Evolutionary conservation across 2,888 invertebrate genomes (phyloP), one percentile per base, ranked within the genome.

Genomic region (Acronicta psi): DNA sequence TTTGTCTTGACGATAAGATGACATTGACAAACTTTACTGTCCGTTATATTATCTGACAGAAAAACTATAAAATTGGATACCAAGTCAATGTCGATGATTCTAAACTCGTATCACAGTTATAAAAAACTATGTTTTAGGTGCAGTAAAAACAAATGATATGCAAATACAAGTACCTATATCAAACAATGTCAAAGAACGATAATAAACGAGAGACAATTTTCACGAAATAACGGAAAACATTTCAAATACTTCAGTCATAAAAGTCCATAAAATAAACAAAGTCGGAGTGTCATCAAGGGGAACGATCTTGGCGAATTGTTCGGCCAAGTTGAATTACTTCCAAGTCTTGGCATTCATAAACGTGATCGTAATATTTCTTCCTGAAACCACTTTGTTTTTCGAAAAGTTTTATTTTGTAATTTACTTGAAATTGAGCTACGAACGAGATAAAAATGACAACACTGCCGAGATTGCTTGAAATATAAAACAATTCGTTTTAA

Each of bases 291-390:
- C 82, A 85, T 79, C 83, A 69, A 74, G 84, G 85, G 87, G 85
- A 89, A 87, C 86, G 85, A 87, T 85, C 79, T 77, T 79, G 49
- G 71, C 75, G 73, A 73, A 66, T 81, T 81, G 69, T 82, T 80
- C 75, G 73, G 64, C 84, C 73, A 87, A 89, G 80, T 91, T 89
- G 85, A 84, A 90, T 90, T 88, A 89, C 85, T 88, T 84, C 73
- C 79, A 49, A 69, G 73, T 59, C 69, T 69, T 73, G 75, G 81
- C 81, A 74, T 80, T 85, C 83, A 83, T 86, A 85, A 85, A 87
- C 84, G 86, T 81, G 85, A 83, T 77, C 84, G 78, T 82, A 81
- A 86, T 86, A 83, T 81, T 84, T 85, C 69, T 80, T 68, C 77
- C 75, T 71, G 59, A 68, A 77, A 78, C 79, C 78, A 80, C 78